phyloP scores from a whole-genome alignment of 2,797 vertebrate genomes.

The Sebastes ruberrimus region DNA sequence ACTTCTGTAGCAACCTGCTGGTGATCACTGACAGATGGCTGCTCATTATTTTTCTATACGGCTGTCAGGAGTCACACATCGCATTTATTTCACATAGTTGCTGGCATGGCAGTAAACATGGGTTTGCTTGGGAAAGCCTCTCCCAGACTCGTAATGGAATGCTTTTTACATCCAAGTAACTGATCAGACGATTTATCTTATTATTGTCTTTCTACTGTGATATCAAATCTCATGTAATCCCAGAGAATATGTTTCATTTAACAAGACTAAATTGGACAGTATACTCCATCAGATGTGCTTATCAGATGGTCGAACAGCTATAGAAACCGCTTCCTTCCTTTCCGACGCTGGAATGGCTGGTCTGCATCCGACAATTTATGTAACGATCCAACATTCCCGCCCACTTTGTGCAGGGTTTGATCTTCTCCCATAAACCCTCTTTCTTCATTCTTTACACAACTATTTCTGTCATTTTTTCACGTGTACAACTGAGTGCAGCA shows the following conservation, averaged over 20 bases:
- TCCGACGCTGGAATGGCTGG: neutral
- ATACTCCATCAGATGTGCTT: neutral
- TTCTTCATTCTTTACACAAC: neutral
- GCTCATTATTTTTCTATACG: conserved; percentile 62
- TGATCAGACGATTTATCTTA: conserved; percentile 13
- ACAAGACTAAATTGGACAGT: neutral
- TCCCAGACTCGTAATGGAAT: neutral
- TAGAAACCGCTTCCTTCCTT: neutral
- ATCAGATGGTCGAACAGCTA: neutral
- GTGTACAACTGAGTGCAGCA: neutral
- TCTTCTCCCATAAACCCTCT: neutral
- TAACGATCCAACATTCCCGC: neutral
- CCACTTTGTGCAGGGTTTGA: neutral
- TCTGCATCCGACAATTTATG: neutral
- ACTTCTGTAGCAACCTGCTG: conserved; percentile 64
- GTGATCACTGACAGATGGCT: conserved; percentile 59
- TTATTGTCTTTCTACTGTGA: conserved; percentile 9
- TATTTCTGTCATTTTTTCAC: neutral
- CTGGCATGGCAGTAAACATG: conserved; percentile 8
- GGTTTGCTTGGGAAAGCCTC: neutral
- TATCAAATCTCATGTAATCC: conserved; percentile 28
- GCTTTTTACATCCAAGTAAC: conserved; percentile 12
- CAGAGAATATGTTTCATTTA: neutral
- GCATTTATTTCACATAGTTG: conserved; percentile 30
- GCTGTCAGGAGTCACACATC: conserved; percentile 49